Evolutionary conservation across 2,113 vertebrate genomes (phyloP).

Genomic region (Oryzias celebensis): DNA sequence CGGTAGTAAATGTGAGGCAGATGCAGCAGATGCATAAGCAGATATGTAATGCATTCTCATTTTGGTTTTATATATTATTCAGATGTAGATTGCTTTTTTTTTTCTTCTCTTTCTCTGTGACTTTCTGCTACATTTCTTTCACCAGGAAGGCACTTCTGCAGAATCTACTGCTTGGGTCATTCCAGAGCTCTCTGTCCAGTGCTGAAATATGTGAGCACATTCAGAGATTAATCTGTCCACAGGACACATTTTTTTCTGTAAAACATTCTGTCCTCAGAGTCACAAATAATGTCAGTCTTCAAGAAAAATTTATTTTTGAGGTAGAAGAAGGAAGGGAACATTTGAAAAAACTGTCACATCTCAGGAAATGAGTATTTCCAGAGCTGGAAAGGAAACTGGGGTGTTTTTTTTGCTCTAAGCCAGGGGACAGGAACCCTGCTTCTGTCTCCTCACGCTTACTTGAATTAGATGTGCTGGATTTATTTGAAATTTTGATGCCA

Average conservation of each 20-base stretch:
- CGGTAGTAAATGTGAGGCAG: conserved; percentile 7
- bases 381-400: conserved; percentile 39
- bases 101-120: neutral
- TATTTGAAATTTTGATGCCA: conserved; percentile 44
- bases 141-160: conserved; percentile 39
- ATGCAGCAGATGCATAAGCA: conserved; percentile 1
- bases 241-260: conserved; percentile 20
- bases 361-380: conserved; percentile 39
- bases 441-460: conserved; percentile 20
- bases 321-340: neutral
- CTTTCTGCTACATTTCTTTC: neutral
- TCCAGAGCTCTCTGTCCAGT: conserved; percentile 44
- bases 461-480: conserved; percentile 31
- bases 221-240: conserved; percentile 57
- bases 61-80: too few species aligned
- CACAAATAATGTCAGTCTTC: conserved; percentile 46
- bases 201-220: conserved; percentile 32
- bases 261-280: conserved; percentile 58
- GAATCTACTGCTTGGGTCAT: conserved; percentile 58
- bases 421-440: conserved; percentile 15
- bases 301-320: conserved; percentile 16
- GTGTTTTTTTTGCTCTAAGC: conserved; percentile 49
- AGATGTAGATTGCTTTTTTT: conserved; percentile 14
- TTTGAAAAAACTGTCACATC: conserved; percentile 35
- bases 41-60: too few species aligned